Percentiles rank a stretch among this genome's conserved stretches.
phyloP scores from a whole-genome alignment of 2,888 invertebrate genomes.

The Noctua fimbriata region DNA sequence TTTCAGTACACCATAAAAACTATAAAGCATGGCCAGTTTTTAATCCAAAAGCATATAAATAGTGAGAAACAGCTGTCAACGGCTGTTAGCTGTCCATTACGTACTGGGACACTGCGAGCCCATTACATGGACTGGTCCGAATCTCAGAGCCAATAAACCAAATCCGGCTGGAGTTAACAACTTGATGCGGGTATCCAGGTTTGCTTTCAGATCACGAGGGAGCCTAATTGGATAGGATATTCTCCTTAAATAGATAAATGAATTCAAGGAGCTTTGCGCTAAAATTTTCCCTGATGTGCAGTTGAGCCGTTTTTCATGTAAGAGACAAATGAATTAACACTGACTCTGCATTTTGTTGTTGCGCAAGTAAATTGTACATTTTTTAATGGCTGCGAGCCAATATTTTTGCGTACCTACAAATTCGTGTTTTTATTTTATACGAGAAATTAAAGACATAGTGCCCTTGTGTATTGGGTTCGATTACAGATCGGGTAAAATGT shows the following conservation, averaged over 20 bases:
- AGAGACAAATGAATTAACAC: conserved; percentile 11
- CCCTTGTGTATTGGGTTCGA: not conserved
- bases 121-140: conserved; percentile 21
- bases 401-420: not conserved
- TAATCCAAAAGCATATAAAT: conserved; percentile 38
- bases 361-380: not conserved
- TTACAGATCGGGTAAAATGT: not conserved
- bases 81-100: conserved; percentile 52
- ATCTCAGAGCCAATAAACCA: conserved; percentile 57
- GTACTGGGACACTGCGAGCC: conserved; percentile 17
- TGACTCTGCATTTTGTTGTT: not conserved
- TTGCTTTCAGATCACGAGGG: conserved; percentile 47
- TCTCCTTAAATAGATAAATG: conserved; percentile 31
- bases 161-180: conserved; percentile 36
- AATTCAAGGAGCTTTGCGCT: conserved; percentile 7
- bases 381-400: not conserved
- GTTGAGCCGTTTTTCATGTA: conserved; percentile 32
- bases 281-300: not conserved
- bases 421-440: not conserved
- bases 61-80: conserved; percentile 38
- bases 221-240: conserved; percentile 49
- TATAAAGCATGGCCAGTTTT: conserved; percentile 17
- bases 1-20: conserved; percentile 22
- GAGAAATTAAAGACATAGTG: not conserved
- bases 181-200: conserved; percentile 44